Percentiles rank a stretch among this genome's conserved stretches.
phyloP scores from a whole-genome alignment of 2,797 vertebrate species.

The Bryconaethiops microstoma region DNA sequence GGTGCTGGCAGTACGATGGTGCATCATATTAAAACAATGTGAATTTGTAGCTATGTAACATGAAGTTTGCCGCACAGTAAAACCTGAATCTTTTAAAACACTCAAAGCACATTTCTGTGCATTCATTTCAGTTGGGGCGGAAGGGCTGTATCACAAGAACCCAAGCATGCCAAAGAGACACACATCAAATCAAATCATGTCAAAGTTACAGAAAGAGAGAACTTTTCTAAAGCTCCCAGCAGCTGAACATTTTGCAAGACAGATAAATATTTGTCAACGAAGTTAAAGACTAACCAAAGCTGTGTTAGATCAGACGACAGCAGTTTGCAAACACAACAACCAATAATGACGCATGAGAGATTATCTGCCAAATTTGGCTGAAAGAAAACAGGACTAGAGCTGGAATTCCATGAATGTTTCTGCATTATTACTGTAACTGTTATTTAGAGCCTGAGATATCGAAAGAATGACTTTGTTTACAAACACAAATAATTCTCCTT shows the following conservation, averaged over 20 bases:
- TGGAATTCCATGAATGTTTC: not conserved
- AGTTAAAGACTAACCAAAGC: constrained; percentile 70
- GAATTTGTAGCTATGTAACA: not conserved
- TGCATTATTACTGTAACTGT: too few relatives aligned
- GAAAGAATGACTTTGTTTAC: too few relatives aligned
- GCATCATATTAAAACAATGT: not conserved
- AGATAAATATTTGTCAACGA: constrained; percentile 86
- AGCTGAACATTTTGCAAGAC: constrained; percentile 56
- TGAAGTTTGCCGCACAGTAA: not conserved
- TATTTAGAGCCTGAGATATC: too few relatives aligned
- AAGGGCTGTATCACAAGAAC: not conserved
- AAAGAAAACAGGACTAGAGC: not conserved
- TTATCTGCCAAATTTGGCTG: not conserved
- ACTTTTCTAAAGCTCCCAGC: constrained; percentile 7
- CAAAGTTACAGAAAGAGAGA: not conserved
- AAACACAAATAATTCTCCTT: too few relatives aligned
- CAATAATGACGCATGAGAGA: constrained; percentile 1
- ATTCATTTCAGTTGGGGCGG: not conserved
- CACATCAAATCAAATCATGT: not conserved
- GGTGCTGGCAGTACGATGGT: not conserved
- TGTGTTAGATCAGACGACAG: constrained; percentile 39
- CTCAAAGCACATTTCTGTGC: not conserved
- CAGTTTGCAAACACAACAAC: not conserved
- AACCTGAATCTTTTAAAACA: not conserved
- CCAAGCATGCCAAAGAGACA: not conserved